phyloP scores from a whole-genome alignment of 2,797 vertebrate genomes.

The Lithobates pipiens region DNA sequence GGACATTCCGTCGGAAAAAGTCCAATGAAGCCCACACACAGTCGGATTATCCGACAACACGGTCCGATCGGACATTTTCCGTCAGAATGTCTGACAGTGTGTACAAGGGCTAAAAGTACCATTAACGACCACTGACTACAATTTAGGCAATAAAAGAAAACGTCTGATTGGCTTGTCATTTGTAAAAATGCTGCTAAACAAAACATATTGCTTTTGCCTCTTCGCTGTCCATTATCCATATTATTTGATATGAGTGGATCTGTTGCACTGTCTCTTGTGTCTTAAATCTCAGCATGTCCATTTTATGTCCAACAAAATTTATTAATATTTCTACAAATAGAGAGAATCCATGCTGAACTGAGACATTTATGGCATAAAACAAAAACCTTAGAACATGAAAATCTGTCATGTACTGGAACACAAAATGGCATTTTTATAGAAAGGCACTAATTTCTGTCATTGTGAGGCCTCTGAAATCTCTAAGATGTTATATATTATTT shows the following conservation, averaged over 20 bases:
- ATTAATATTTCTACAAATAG: not conserved
- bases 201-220: not conserved
- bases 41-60: too few relatives aligned
- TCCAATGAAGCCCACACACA: too few relatives aligned
- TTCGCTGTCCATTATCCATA: not conserved
- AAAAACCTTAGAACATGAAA: conserved; percentile 28
- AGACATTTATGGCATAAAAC: conserved; percentile 35
- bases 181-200: not conserved
- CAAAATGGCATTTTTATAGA: conserved; percentile 43
- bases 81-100: too few relatives aligned
- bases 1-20: too few relatives aligned
- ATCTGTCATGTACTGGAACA: conserved; percentile 22
- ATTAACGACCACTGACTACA: too few relatives aligned
- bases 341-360: not conserved
- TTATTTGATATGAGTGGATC: not conserved
- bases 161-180: not conserved
- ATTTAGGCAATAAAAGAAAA: not conserved
- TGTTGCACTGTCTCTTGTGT: not conserved
- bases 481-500: conserved; percentile 41
- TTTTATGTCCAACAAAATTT: not conserved
- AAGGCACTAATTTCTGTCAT: conserved; percentile 40
- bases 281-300: not conserved
- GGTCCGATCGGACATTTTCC: too few relatives aligned
- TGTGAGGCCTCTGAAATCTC: conserved; percentile 12
- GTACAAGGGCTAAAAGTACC: too few relatives aligned